Evolutionary conservation across 2,888 invertebrate genomes (phyloP), one percentile per base, ranked within the genome.

Genomic region (Xanthorhoe spadicearia): DNA sequence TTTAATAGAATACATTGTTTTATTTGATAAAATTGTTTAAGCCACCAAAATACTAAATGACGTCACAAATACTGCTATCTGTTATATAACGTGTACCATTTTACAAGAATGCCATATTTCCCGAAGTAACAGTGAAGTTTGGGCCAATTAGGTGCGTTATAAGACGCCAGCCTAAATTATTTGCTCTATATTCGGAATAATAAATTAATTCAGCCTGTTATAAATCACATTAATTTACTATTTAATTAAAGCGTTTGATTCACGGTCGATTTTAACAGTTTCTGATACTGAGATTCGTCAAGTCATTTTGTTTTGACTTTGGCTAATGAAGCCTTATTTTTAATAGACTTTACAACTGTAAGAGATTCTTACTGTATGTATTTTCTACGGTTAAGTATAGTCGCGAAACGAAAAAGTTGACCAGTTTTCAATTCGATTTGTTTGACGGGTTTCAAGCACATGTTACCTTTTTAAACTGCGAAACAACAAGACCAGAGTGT

Each of bases 131-230:
- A 46, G 64, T 61, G 51, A 75, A 77, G 69, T 75, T 75, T 72
- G 71, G 58, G 57, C 74, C 64, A 74, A 74, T 77, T 72, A 71
- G 61, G 63, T 69, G 68, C 60, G 63, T 62, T 68, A 70, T 66
- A 62, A 64, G 67, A 68, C 58, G 32, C 63, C 49, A 9, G 32
- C 13, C 43, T 54, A 51, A 19, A 57, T 64, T 64, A 64, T 65
- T 68, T 61, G 62, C 46, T 18, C 32, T 61, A 68, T 70, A 70
- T 43, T 55, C 18, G 51, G 28, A 56, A 56, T 64, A 59, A 64
- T 69, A 68, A 68, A 70, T 70, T 67, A 61, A 68, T 65, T 69
- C 60, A 13, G 49, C 48, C 15, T 43, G 38, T 64, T 61, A 68
- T 66, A 56, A 64, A 54, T 61, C 43, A 66, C 23, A 28, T 60